Percentiles rank a stretch among this genome's conserved stretches.
phyloP scores from a whole-genome alignment of 1,140 invertebrate species.

The Hesperophylax magnus region DNA sequence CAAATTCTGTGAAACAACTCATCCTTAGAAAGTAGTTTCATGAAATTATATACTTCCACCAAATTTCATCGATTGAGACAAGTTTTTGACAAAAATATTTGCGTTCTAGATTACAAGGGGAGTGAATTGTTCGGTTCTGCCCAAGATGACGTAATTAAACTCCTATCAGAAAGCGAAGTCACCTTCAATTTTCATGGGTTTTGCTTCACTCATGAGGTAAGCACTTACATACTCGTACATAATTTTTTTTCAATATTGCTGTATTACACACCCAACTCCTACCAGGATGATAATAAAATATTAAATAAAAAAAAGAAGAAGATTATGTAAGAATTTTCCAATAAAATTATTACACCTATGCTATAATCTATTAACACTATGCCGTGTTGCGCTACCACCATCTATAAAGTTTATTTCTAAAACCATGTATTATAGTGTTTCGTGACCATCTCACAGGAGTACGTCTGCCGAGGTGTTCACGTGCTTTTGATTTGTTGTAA shows the following conservation, averaged over 20 bases:
- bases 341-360: too few relatives aligned
- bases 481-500: too few relatives aligned
- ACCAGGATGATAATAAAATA: background rate
- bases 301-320: background rate
- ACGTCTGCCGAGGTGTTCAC: too few relatives aligned
- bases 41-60: background rate
- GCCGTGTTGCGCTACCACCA: too few relatives aligned
- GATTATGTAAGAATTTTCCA: too few relatives aligned
- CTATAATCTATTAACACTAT: too few relatives aligned
- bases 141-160: conserved; percentile 70
- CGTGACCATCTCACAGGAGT: too few relatives aligned
- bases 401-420: too few relatives aligned
- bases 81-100: background rate
- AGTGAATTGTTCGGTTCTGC: conserved; percentile 74
- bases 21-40: background rate
- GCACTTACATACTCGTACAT: background rate
- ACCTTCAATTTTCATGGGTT: conserved; percentile 84
- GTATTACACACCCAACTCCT: background rate
- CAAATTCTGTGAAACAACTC: background rate
- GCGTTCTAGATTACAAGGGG: conserved; percentile 40
- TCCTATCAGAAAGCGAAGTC: conserved; percentile 74
- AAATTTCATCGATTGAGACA: background rate
- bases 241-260: background rate
- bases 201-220: conserved; percentile 78
- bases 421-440: too few relatives aligned